Conservation (phyloP, 2,797 vertebrate genomes). For the Chaunax sp. region DNA sequence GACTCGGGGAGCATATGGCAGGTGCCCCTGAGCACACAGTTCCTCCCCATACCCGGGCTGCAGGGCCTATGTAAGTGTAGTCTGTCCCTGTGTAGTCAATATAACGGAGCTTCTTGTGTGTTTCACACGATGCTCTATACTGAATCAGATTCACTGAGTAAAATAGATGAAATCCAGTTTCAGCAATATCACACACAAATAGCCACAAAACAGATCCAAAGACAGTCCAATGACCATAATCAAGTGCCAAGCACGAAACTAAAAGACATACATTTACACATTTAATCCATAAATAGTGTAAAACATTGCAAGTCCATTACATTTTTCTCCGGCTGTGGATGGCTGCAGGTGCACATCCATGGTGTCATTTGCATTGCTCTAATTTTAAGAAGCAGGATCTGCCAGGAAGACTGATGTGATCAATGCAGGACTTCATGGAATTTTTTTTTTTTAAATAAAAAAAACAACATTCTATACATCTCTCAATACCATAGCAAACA, state of each 20-base stretch:
- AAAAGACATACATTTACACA: not conserved
- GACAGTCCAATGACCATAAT: not conserved
- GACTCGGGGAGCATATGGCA: constrained; percentile 84
- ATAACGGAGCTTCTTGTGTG: constrained; percentile 33
- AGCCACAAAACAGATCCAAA: not conserved
- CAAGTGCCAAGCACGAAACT: not conserved
- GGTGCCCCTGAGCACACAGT: constrained; percentile 82
- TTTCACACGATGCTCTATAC: constrained; percentile 52
- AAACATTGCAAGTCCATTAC: constrained; percentile 3
- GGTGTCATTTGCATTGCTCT: constrained; percentile 45
- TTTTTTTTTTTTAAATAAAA: no score
- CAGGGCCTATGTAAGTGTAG: constrained; percentile 48
- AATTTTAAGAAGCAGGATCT: constrained; percentile 50
- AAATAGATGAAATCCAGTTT: constrained; percentile 17
- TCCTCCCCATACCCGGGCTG: constrained; percentile 71
- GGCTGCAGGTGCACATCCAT: constrained; percentile 50
- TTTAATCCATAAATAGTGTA: not conserved
- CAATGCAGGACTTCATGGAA: constrained; percentile 51
- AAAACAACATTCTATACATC: no score
- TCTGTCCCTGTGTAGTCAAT: constrained; percentile 44
- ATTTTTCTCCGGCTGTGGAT: constrained; percentile 19
- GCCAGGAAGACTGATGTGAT: constrained; percentile 66
- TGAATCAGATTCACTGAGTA: constrained; percentile 16
- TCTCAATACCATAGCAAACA: no score
- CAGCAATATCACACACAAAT: constrained; percentile 8